A percentile compares a stretch with the other conserved stretches of the same genome.
Evolutionary conservation across 2,888 invertebrate genomes (phyloP).

Genomic region (Poecilus cupreus): DNA sequence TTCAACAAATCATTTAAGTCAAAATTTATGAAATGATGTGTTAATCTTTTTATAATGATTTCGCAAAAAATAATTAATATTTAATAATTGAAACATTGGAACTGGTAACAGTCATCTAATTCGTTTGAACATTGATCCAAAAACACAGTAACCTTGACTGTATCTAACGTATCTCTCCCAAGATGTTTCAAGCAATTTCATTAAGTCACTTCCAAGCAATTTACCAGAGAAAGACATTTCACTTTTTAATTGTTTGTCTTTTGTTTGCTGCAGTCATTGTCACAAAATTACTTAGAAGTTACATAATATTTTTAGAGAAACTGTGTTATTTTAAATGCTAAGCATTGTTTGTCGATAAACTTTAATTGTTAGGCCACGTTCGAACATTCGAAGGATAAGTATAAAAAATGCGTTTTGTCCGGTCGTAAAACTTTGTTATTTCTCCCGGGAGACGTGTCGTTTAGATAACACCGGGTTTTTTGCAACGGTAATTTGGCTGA

Average conservation of each 20-base stretch:
- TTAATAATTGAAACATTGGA: background rate
- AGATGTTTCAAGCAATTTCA: constrained; percentile 7
- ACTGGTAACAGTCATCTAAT: no score
- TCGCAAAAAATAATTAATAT: background rate
- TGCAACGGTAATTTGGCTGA: constrained; percentile 4
- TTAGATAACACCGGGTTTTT: constrained; percentile 11
- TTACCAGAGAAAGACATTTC: constrained; percentile 28
- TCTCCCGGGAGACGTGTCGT: background rate
- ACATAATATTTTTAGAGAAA: background rate
- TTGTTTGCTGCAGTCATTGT: background rate
- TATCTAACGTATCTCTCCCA: background rate
- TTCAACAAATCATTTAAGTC: background rate
- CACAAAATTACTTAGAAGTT: background rate
- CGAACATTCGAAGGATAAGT: background rate
- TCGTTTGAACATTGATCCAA: background rate
- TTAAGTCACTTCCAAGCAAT: constrained; percentile 11
- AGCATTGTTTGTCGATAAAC: background rate
- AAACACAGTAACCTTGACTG: constrained; percentile 45
- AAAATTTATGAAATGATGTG: background rate
- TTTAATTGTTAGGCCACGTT: constrained; percentile 8
- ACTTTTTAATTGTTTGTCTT: constrained; percentile 29
- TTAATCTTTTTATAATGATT: background rate
- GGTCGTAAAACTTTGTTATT: constrained; percentile 20
- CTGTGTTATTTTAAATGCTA: background rate
- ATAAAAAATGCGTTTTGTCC: constrained; percentile 8